Conservation (phyloP, 2,113 vertebrate genomes). For the Hypanus sabinus region DNA sequence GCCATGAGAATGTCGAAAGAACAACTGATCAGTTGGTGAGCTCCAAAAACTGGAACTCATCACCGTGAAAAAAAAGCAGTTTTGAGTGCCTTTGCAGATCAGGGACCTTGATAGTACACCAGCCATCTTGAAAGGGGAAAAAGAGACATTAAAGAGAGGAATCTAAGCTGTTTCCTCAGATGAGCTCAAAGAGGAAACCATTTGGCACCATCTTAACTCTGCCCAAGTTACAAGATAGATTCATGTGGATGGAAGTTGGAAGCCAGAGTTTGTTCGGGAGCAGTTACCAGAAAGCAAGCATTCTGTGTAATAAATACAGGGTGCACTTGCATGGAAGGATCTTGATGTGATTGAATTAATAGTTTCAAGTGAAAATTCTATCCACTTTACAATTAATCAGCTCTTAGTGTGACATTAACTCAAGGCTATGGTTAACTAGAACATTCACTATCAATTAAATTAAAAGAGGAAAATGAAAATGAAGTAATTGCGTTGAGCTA, state of each 20-base stretch:
- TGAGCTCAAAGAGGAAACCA: too few species aligned
- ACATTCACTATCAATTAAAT: neutral
- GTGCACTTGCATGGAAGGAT: neutral
- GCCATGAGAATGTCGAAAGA: too few species aligned
- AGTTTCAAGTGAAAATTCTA: neutral
- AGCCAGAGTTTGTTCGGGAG: neutral
- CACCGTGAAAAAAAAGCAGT: too few species aligned
- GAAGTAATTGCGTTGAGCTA: neutral
- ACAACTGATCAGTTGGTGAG: too few species aligned
- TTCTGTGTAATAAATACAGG: neutral
- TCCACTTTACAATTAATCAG: neutral
- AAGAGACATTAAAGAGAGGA: too few species aligned
- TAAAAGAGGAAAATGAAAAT: neutral
- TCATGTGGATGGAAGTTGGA: neutral
- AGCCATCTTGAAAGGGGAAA: too few species aligned
- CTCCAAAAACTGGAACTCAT: too few species aligned
- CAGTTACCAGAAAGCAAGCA: neutral
- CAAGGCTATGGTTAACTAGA: neutral
- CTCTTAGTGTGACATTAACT: neutral
- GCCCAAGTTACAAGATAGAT: neutral
- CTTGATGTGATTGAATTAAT: conserved; percentile 6
- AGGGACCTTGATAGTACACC: too few species aligned
- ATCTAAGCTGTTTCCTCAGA: too few species aligned
- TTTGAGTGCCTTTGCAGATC: too few species aligned
- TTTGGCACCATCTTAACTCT: too few species aligned